Percentiles rank a stretch among this genome's conserved stretches.
Evolutionary conservation across 23 tunicate genomes (phyloP).

Genomic region (Styela clava): DNA sequence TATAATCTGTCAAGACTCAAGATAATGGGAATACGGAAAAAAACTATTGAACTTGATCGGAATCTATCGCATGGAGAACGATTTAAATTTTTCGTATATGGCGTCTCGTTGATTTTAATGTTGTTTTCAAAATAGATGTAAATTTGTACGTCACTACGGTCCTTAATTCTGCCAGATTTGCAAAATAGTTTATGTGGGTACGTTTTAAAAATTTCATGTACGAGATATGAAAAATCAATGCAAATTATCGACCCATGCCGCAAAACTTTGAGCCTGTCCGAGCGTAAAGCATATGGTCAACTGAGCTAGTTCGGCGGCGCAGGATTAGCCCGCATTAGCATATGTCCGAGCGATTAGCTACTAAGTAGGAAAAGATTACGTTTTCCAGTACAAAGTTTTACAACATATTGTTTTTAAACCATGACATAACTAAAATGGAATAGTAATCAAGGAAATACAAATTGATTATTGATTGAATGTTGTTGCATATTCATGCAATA

Average conservation of each 20-base stretch:
- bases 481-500: not conserved
- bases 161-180: not conserved
- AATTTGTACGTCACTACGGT: too few species aligned
- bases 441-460: not conserved
- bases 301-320: slow-evolving; percentile 11
- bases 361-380: slow-evolving; percentile 31
- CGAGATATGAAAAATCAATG: not conserved
- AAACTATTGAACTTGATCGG: too few species aligned
- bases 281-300: slow-evolving; percentile 18
- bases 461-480: not conserved
- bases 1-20: too few species aligned
- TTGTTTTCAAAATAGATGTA: too few species aligned
- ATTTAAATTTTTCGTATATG: too few species aligned
- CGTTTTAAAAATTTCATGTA: not conserved
- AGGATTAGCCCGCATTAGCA: slow-evolving; percentile 17
- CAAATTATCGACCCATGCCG: not conserved
- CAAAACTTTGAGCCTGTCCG: not conserved
- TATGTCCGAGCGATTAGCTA: slow-evolving; percentile 13
- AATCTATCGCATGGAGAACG: too few species aligned
- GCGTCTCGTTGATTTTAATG: too few species aligned
- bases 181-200: not conserved
- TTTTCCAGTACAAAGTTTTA: not conserved
- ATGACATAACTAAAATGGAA: not conserved
- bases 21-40: too few species aligned
- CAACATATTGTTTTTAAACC: not conserved